A percentile compares a stretch with the other conserved stretches of the same genome.
Conservation (phyloP, 2,113 vertebrate species). For the Ptyas mucosa region DNA sequence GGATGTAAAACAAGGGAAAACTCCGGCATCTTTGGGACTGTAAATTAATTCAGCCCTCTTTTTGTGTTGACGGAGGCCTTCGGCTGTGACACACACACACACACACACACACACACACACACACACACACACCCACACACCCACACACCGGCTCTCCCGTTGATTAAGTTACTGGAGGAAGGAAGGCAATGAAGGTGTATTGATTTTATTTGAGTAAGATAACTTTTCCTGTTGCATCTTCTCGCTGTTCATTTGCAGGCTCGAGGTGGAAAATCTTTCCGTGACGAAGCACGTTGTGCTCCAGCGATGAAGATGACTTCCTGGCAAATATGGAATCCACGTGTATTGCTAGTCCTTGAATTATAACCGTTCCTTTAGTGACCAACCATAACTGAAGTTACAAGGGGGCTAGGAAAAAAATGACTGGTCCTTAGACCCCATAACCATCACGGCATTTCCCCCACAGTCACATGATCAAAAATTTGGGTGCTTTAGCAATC, state of each 20-base stretch:
- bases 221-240: too few relatives aligned
- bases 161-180: conserved; percentile 11
- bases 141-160: not conserved
- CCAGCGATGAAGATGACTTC: not conserved
- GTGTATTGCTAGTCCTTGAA: not conserved
- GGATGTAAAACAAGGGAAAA: not conserved
- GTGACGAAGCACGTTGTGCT: accelerated
- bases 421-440: too few relatives aligned
- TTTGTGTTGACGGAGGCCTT: not conserved
- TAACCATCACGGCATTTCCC: too few relatives aligned
- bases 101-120: too few relatives aligned
- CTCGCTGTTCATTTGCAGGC: not conserved
- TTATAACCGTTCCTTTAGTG: not conserved
- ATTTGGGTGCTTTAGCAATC: not conserved
- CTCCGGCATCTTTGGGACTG: not conserved
- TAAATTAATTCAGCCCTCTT: not conserved
- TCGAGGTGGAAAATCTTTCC: not conserved
- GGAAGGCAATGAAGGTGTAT: not conserved
- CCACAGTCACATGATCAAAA: not conserved
- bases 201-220: not conserved
- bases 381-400: not conserved
- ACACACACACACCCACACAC: too few relatives aligned
- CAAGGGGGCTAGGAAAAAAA: not conserved
- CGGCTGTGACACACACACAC: not conserved
- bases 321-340: not conserved